Evolutionary conservation across 1,140 invertebrate species (phyloP), one percentile per base, ranked within the genome.

Genomic region (Panagrolaimus sp.): DNA sequence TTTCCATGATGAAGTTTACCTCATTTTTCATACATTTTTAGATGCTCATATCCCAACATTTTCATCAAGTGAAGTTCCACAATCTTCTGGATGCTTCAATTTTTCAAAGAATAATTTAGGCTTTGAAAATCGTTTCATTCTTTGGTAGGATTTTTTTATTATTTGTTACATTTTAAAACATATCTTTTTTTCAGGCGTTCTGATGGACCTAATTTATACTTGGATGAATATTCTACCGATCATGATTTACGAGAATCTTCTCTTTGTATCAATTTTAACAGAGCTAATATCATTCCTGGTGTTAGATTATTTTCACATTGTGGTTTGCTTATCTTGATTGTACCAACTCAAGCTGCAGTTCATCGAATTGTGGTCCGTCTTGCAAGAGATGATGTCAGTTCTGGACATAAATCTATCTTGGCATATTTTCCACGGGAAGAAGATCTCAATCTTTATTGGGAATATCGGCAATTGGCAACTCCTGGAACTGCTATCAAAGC

Each of bases 331-430:
- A 38, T 71, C n/a, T 15, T 71, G 28, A n/a, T 67, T n/a, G 63
- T 71, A 14, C 69, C 69, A 38, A 71, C 69, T 6, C 69, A 71
- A 48, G 52, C 63, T 38, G 63, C 62, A 21, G 46, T 71, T 43
- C 69, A 71, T 48, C 69, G 69, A 17, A 58, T 58, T 17, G 3
- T 58, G 21, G 52, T 58, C 17, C 26, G 17, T 17, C 21, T n/a
- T 10, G 15, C 21, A 12, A 21, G 52, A 28, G 52, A 58, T 58
- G 52, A 58, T n/a, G 52, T 58, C 17, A n/a, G 4, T 17, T 12
- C 21, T 17, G 52, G 52, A 12, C 21, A 28, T 26, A 21, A 28
- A 12, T 58, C 52, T 2, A 58, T 58, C 17, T 58, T 58, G 52
- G 52, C 52, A 24, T 58, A 58, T 14, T 58, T 58, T 21, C 52